Conservation (phyloP, 2,797 vertebrate species). For the Mycteria americana region DNA sequence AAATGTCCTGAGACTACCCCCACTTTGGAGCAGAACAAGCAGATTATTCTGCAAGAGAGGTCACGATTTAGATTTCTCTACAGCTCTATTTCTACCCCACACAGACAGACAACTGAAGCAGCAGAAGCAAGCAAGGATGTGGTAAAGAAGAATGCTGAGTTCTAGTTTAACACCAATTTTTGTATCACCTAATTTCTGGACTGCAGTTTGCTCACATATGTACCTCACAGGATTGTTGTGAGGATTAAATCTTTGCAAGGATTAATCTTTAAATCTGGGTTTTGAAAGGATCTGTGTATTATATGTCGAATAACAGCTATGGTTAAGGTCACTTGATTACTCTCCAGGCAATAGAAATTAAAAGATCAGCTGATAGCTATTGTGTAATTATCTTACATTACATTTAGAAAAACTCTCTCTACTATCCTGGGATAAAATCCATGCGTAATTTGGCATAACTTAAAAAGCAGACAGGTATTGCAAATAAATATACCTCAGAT, state of each 20-base stretch:
- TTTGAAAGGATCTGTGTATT: not conserved
- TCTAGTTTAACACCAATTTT: not conserved
- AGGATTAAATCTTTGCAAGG: not conserved
- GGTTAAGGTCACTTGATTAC: slow-evolving; percentile 1
- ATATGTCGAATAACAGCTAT: not conserved
- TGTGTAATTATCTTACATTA: not conserved
- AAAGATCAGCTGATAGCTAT: not conserved
- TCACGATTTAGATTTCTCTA: not conserved
- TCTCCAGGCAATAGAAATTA: not conserved
- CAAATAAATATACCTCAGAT: not conserved
- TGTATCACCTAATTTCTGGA: not conserved
- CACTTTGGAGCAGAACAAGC: not conserved
- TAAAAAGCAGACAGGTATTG: not conserved
- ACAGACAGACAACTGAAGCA: not conserved
- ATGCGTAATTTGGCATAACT: not conserved
- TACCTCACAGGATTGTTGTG: not conserved
- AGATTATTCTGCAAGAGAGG: not conserved
- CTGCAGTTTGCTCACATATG: not conserved
- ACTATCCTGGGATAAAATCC: not conserved
- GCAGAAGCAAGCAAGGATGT: not conserved
- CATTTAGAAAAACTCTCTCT: not conserved
- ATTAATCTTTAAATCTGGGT: not conserved
- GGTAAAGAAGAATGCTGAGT: not conserved
- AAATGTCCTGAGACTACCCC: not conserved
- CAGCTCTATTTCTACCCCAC: not conserved